Evolutionary conservation across 1,140 invertebrate genomes (phyloP).

Genomic region (Akabosia matsudoensis): DNA sequence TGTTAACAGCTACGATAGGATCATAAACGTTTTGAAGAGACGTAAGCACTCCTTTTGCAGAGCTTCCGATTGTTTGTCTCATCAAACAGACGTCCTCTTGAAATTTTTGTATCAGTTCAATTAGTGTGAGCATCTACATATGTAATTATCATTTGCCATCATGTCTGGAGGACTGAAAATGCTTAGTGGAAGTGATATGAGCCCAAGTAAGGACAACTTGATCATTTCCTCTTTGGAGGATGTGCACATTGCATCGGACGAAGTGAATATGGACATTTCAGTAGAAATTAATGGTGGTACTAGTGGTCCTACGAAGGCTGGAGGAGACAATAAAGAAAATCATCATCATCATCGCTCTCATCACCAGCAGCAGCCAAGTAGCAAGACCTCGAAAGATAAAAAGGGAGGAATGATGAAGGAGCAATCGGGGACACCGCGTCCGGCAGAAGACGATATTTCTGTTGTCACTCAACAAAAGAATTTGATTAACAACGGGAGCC

Average conservation of each 20-base stretch:
- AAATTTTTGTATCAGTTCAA: neutral
- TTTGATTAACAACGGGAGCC: slow-evolving; percentile 2
- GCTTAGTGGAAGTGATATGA: slow-evolving; percentile 20
- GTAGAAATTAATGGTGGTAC: neutral
- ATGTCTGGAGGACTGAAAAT: slow-evolving; percentile 28
- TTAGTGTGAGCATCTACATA: neutral
- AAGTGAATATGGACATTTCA: slow-evolving; percentile 23
- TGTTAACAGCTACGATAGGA: too few species aligned
- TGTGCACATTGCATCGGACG: slow-evolving; percentile 10
- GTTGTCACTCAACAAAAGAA: slow-evolving; percentile 6
- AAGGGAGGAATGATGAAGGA: neutral
- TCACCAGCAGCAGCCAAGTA: neutral
- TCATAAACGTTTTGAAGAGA: neutral
- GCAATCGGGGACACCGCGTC: neutral
- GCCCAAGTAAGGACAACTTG: slow-evolving; percentile 21
- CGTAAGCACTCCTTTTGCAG: neutral
- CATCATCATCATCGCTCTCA: neutral
- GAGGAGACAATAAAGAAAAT: slow-evolving; percentile 4
- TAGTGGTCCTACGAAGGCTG: neutral
- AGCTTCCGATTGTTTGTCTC: neutral
- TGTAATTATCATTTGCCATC: neutral
- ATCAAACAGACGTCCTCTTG: neutral
- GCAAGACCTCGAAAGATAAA: neutral
- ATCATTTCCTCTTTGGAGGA: slow-evolving; percentile 25
- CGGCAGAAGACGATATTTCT: neutral